phyloP scores from a whole-genome alignment of 2,797 vertebrate species.

The Paramormyrops hopkinsi region DNA sequence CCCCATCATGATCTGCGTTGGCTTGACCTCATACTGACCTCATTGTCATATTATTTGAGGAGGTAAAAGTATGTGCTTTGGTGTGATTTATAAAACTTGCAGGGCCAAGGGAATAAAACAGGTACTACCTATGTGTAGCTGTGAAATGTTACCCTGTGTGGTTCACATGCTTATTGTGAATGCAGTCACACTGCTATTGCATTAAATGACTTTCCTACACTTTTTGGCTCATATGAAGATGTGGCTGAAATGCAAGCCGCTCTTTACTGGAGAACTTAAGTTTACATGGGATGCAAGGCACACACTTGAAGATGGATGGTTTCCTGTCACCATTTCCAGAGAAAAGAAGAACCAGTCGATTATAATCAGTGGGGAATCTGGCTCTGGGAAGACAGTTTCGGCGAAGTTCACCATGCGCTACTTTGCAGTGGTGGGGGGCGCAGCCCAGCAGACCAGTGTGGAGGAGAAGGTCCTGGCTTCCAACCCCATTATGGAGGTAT shows the following conservation, averaged over 20 bases:
- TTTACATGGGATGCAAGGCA: neutral
- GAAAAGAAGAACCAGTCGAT: conserved; percentile 74
- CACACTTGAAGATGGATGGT: neutral
- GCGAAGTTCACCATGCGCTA: conserved; percentile 73
- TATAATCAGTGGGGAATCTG: conserved; percentile 74
- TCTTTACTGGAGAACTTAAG: neutral
- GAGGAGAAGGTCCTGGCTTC: conserved; percentile 73
- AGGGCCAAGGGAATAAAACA: neutral
- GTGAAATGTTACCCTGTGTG: neutral
- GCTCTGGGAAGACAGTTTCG: conserved; percentile 64
- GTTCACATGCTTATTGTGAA: neutral
- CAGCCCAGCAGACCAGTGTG: conserved; percentile 60
- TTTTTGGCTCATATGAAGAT: neutral
- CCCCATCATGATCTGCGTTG: too few relatives aligned
- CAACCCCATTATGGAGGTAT: conserved; percentile 73
- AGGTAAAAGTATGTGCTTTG: neutral
- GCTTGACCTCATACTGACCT: neutral
- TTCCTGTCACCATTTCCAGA: conserved; percentile 39
- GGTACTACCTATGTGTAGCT: neutral
- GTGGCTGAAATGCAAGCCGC: neutral
- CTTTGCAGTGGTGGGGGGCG: conserved; percentile 67
- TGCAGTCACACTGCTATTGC: neutral
- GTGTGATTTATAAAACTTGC: neutral
- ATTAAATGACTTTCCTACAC: too few relatives aligned
- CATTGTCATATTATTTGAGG: neutral